Evolutionary conservation across 2,113 vertebrate species (phyloP), one percentile per base, ranked within the genome.

Genomic region (Triplophysa tibetana): DNA sequence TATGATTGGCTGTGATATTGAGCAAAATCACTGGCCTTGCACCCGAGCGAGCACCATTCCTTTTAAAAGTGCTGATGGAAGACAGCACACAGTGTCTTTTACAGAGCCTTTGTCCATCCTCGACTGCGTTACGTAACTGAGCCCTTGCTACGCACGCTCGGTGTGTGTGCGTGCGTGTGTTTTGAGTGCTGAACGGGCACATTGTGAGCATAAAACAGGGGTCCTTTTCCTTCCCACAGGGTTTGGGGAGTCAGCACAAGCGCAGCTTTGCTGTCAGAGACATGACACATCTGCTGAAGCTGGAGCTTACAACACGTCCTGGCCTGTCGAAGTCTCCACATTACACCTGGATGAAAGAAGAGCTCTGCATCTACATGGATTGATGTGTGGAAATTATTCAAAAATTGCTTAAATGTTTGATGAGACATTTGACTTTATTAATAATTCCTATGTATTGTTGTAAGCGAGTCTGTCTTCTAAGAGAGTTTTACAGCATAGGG

Each of bases 151-250:
- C 2, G 50, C 61, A 48, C 33, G 29, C 9, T 38, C 24, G 17
- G 1, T 62, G 61, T 8, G 4, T 8, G 14, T 11, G 21, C 29
- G 8, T 26, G 17, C 43, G 13, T 61, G 41, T 13, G 17, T 50
- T 48, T 70, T 10, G 19, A 65, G 26, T 52, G 73, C 60, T 75
- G 73, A 63, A 24, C 13, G 21, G 24, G 41, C 73, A 75, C 41
- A 75, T 26, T 75, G 73, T 62, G 60, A 75, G 11, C 60, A 75
- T 17, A 5, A 63, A 63, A 75, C 73, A 75, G 73, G 60, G 58
- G 60, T 75, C 21, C 23, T 63, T 62, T 63, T 61, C 2, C 73
- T 75, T 48, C 41, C 24, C 58, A 21, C 58, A 62, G 73, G 9
- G 41, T 75, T 63, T 75, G 23, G 23, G 23, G 14, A 24, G 58